These are phyloP conservation scores for Halocaridina rubra DNA, from an alignment of 2,888 invertebrate genomes.

Conservation along the genomic window DNA sequence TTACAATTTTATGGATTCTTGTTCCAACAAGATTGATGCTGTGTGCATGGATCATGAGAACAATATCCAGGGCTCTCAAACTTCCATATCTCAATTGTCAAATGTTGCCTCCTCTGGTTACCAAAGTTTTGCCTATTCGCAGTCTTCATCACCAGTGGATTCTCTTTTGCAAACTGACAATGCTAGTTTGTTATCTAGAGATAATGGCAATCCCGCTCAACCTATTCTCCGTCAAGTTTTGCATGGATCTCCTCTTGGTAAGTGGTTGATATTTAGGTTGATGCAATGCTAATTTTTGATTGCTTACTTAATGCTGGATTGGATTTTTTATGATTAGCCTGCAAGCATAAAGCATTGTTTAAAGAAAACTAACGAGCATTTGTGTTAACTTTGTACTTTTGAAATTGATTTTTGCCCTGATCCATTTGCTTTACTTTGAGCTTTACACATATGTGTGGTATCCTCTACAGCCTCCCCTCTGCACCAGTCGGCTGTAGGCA, in stretches of 20 bases:
- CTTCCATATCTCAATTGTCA: conserved; percentile 82
- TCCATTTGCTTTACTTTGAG: too few species aligned
- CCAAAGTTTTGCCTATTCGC: conserved; percentile 88
- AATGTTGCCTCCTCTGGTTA: conserved; percentile 86
- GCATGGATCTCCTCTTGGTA: conserved; percentile 40
- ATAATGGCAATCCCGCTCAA: conserved; percentile 35
- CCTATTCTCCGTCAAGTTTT: conserved; percentile 33
- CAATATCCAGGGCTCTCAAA: conserved; percentile 73
- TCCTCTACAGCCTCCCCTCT: conserved; percentile 40
- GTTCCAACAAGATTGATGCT: conserved; percentile 20
- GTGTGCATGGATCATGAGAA: conserved; percentile 38
- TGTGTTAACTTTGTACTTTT: too few species aligned
- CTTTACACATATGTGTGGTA: neutral
- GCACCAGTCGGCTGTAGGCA: conserved; percentile 22
- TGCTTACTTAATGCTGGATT: too few species aligned
- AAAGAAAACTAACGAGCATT: too few species aligned
- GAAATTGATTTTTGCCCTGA: too few species aligned
- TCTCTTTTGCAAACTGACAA: conserved; percentile 43
- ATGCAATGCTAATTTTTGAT: too few species aligned
- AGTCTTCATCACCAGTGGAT: conserved; percentile 86
- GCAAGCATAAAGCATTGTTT: too few species aligned
- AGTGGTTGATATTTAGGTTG: too few species aligned
- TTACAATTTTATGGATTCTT: conserved; percentile 32
- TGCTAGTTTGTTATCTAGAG: conserved; percentile 37
- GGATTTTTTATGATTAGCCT: too few species aligned